Evolutionary conservation across 1,140 invertebrate species (phyloP), one percentile per base, ranked within the genome.

Genomic region (Dermatophagoides farinae): DNA sequence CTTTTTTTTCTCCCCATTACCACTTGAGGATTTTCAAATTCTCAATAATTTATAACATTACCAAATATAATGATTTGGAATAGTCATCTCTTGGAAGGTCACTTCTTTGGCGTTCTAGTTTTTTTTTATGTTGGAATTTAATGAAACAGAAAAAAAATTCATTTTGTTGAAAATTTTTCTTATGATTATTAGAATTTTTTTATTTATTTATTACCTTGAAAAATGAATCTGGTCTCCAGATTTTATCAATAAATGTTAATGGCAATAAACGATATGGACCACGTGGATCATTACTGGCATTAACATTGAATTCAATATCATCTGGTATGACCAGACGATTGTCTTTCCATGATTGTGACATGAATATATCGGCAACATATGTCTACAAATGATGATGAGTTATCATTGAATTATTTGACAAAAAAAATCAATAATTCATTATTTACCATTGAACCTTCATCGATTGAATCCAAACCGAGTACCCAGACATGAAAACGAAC

Each of bases 401-500:
- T 10, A n/a, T n/a, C n/a, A n/a, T n/a, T n/a, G n/a, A n/a, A n/a
- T n/a, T n/a, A n/a, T n/a, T n/a, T n/a, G n/a, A n/a, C n/a, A n/a
- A n/a, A n/a, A n/a, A n/a, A n/a, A n/a, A n/a, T n/a, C n/a, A n/a
- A n/a, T n/a, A n/a, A n/a, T n/a, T n/a, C n/a, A n/a, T n/a, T n/a
- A n/a, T n/a, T 70, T 75, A 86, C 84, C 87, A 91, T 91, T 11
- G 86, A 89, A 65, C 82, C 86, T 71, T 91, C 87, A 67, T 90
- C 86, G 46, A 91, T 90, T 14, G 86, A 89, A 73, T 91, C 87
- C 47, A 90, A 72, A 9, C 86, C 85, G 84, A 91, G 87, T 10
- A 91, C 87, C 0, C 87, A 90, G 0, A 91, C 87, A 70, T 90
- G 87, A 72, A 91, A 89, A 70, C 82, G 82, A 4, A 91, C 87